Conservation (phyloP, 2,113 vertebrate species). For the Neogale vison region DNA sequence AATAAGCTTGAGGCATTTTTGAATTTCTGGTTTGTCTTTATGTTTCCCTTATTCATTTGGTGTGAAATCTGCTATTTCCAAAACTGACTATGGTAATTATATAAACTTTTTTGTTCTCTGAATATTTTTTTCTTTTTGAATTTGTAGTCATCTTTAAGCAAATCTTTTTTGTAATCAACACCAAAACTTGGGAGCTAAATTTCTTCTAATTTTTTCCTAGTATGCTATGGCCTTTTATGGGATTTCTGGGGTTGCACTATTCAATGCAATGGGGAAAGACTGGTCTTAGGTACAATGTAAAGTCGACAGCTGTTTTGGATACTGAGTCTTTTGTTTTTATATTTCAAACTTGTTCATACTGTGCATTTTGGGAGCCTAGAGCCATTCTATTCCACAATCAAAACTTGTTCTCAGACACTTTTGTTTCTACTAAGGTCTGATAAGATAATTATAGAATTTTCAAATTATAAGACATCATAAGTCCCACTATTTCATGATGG, state of each 20-base stretch:
- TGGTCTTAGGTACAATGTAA: neutral
- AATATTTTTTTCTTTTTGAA: neutral
- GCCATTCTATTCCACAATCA: neutral
- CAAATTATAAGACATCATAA: neutral
- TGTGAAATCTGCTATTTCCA: neutral
- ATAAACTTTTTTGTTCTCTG: neutral
- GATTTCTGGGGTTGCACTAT: neutral
- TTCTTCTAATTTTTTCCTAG: neutral
- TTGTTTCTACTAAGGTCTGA: neutral
- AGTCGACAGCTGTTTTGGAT: neutral
- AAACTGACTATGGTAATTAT: neutral
- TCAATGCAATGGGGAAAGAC: neutral
- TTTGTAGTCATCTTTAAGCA: neutral
- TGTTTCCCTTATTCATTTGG: neutral
- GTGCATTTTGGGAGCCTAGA: neutral
- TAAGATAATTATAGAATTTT: neutral
- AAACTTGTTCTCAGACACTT: neutral
- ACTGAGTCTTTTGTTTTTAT: neutral
- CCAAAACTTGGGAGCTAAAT: neutral
- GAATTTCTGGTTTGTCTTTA: neutral
- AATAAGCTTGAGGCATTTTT: neutral
- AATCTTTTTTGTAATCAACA: conserved; percentile 1
- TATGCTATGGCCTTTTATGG: neutral
- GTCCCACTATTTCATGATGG: neutral
- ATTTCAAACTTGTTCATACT: neutral